Evolutionary conservation across 2,113 vertebrate genomes (phyloP).

Genomic region (Paratilapia polleni): DNA sequence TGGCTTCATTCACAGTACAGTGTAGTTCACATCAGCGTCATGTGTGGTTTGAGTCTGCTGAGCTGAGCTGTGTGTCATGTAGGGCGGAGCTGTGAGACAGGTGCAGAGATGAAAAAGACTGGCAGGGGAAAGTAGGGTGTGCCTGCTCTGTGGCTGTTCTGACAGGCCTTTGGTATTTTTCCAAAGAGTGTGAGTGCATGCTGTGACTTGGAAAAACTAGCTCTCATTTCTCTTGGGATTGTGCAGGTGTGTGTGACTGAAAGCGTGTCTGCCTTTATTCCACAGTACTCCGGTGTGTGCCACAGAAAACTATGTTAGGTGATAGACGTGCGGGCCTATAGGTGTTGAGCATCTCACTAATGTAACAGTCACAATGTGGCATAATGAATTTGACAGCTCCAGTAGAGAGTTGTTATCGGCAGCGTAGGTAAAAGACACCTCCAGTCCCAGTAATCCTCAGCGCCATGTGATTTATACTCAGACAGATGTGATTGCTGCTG

Average conservation of each 20-base stretch:
- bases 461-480: neutral
- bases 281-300: neutral
- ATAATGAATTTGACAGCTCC: constrained; percentile 21
- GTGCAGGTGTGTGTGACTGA: constrained; percentile 55
- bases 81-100: constrained; percentile 63
- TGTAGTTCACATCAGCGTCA: constrained; percentile 31
- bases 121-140: constrained; percentile 50
- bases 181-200: constrained; percentile 42
- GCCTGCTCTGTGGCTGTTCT: constrained; percentile 64
- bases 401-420: neutral
- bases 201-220: constrained; percentile 39
- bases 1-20: neutral
- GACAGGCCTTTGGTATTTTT: constrained; percentile 76
- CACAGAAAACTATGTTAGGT: neutral
- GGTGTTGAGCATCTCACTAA: constrained; percentile 23
- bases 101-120: constrained; percentile 71
- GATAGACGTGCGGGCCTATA: constrained; percentile 35
- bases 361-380: neutral
- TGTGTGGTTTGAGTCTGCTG: constrained; percentile 21
- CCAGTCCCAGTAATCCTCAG: neutral
- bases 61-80: constrained; percentile 45
- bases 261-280: constrained; percentile 30
- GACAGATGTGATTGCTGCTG: neutral
- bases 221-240: constrained; percentile 46
- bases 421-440: neutral